Percentiles rank a stretch among this genome's conserved stretches.
Evolutionary conservation across 2,888 invertebrate species (phyloP).

Genomic region (Fragum sueziense): DNA sequence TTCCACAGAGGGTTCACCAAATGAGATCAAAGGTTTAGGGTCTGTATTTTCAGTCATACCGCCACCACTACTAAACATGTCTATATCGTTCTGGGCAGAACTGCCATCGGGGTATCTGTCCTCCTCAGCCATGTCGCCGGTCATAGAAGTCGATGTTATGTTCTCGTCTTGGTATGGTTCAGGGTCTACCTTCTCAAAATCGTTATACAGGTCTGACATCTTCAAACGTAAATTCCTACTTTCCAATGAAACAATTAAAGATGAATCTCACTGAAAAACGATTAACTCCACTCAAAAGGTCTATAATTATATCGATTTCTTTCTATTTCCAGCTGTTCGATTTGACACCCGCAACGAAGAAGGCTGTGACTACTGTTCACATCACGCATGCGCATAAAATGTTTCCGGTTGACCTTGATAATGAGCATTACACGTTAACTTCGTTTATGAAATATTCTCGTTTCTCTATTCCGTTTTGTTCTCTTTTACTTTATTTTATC

Average conservation of each 20-base stretch:
- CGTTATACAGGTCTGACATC: constrained; percentile 59
- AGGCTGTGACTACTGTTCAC: constrained; percentile 40
- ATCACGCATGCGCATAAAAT: constrained; percentile 41
- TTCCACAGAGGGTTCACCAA: constrained; percentile 10
- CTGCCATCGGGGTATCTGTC: constrained; percentile 64
- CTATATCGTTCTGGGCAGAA: constrained; percentile 12
- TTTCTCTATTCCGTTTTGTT: too few relatives aligned
- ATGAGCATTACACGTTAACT: too few relatives aligned
- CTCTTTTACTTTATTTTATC: too few relatives aligned
- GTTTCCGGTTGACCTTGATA: neutral
- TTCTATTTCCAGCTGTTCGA: constrained; percentile 21
- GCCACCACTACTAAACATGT: constrained; percentile 4
- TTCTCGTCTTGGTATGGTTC: constrained; percentile 69
- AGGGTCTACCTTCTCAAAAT: constrained; percentile 66
- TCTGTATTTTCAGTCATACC: neutral
- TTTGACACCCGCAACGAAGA: constrained; percentile 23
- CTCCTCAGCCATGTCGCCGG: constrained; percentile 71
- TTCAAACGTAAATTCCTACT: constrained; percentile 1
- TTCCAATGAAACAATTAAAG: neutral
- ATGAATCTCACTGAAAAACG: neutral
- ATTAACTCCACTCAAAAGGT: neutral
- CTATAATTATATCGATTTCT: neutral
- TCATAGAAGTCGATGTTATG: constrained; percentile 70
- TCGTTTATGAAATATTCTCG: too few relatives aligned
- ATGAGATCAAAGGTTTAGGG: constrained; percentile 14